phyloP scores from a whole-genome alignment of 23 tunicate genomes.

The Trididemnum clinides region DNA sequence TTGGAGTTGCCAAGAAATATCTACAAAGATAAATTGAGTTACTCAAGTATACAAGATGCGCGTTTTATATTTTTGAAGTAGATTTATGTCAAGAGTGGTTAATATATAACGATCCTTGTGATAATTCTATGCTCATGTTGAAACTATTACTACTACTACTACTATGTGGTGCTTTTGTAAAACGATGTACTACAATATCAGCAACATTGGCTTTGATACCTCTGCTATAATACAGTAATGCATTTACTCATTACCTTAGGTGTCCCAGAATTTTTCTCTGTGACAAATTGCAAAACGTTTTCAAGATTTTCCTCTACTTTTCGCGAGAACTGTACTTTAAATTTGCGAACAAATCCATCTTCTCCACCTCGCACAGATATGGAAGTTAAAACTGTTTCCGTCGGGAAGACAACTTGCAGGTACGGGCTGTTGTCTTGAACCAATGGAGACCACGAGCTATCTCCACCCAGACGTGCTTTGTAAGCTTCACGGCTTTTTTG shows the following conservation, averaged over 20 bases:
- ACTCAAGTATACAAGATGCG: too few species aligned
- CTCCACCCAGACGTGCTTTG: slow-evolving; percentile 10
- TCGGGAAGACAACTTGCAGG: slow-evolving; percentile 21
- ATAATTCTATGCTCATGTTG: too few species aligned
- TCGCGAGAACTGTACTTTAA: not conserved
- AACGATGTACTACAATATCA: too few species aligned
- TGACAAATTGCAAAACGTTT: too few species aligned
- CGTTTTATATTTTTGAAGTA: too few species aligned
- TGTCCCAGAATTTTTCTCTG: too few species aligned
- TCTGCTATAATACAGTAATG: too few species aligned
- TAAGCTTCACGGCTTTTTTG: slow-evolving; percentile 13
- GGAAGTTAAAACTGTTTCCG: slow-evolving; percentile 13
- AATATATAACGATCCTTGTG: too few species aligned
- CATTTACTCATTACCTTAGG: too few species aligned
- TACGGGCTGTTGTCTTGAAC: slow-evolving; percentile 41
- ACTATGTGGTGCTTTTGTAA: too few species aligned
- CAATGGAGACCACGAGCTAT: slow-evolving; percentile 41
- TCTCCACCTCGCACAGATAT: slow-evolving; percentile 45
- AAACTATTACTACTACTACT: too few species aligned
- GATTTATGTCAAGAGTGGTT: too few species aligned
- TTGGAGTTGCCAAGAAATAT: slow-evolving; percentile 50
- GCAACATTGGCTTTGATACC: not conserved
- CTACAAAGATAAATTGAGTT: slow-evolving; percentile 3
- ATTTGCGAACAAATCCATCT: slow-evolving; percentile 23
- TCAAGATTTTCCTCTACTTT: not conserved